Conservation (phyloP, 2,797 vertebrate genomes). For the Parambassis ranga region DNA sequence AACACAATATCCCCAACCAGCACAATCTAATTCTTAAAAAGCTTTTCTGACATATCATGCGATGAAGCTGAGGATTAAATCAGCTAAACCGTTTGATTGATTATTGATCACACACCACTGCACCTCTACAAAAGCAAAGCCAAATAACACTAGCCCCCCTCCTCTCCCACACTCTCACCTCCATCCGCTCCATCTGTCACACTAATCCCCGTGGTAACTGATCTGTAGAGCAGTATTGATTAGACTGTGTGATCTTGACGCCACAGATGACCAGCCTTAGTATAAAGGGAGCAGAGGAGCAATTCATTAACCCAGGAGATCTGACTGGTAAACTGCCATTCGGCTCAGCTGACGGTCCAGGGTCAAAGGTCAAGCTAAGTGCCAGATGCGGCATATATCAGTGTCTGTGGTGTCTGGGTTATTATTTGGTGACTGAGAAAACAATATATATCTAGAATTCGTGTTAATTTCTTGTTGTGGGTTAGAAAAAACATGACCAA, state of each 20-base stretch:
- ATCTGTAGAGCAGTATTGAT: constrained; percentile 56
- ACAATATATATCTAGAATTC: neutral
- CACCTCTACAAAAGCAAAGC: constrained; percentile 4
- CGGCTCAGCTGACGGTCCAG: constrained; percentile 27
- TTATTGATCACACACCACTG: constrained; percentile 18
- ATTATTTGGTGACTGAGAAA: neutral
- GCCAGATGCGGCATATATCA: constrained; percentile 61
- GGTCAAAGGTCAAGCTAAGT: constrained; percentile 62
- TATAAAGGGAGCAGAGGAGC: constrained; percentile 12
- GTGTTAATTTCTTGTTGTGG: neutral
- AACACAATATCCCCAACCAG: neutral
- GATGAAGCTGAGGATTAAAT: constrained; percentile 5
- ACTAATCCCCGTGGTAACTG: constrained; percentile 21
- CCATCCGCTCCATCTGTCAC: constrained; percentile 48
- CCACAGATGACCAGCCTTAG: constrained; percentile 10
- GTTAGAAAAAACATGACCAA: too few species aligned
- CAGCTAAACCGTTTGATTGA: constrained; percentile 24
- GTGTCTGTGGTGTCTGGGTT: neutral
- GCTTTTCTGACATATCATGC: neutral
- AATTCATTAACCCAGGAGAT: constrained; percentile 56
- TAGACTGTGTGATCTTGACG: constrained; percentile 4
- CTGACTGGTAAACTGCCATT: constrained; percentile 32
- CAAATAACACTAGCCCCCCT: neutral
- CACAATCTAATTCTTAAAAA: neutral
- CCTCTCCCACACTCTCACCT: neutral